These are phyloP conservation scores for Trinectes maculatus DNA, from an alignment of 2,113 vertebrate species.

Conservation along the genomic window DNA sequence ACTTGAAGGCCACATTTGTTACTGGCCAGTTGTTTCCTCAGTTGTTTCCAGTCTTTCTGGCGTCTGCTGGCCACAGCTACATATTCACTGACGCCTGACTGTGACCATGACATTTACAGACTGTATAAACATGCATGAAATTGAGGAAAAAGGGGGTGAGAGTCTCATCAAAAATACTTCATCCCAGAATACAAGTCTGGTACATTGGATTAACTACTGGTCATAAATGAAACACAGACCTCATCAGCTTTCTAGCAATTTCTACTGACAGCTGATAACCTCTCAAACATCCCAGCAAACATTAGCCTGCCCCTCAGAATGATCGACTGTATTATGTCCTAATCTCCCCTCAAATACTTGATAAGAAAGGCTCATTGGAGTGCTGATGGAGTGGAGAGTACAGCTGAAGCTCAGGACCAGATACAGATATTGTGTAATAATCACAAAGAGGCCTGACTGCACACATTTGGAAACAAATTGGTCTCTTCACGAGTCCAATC, in stretches of 20 bases:
- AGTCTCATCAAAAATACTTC: conserved; percentile 61
- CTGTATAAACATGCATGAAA: conserved; percentile 55
- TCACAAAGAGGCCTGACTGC: conserved; percentile 69
- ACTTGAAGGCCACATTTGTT: too few species aligned
- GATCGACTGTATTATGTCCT: conserved; percentile 75
- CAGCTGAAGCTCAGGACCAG: conserved; percentile 70
- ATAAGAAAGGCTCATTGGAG: conserved; percentile 80
- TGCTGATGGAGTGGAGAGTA: conserved; percentile 72
- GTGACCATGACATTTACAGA: conserved; percentile 43
- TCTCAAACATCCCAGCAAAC: conserved; percentile 68
- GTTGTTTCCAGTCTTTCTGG: neutral
- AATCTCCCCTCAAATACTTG: conserved; percentile 76
- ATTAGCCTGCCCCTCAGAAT: conserved; percentile 71
- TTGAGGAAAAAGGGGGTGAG: conserved; percentile 32
- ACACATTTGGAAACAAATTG: conserved; percentile 76
- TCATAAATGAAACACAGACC: conserved; percentile 71
- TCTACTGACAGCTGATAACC: conserved; percentile 75
- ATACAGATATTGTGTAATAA: conserved; percentile 74
- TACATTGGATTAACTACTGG: conserved; percentile 65
- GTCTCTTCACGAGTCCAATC: conserved; percentile 74
- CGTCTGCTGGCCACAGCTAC: neutral
- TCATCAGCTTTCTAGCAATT: conserved; percentile 74
- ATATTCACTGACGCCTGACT: neutral
- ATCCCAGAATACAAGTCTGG: conserved; percentile 59
- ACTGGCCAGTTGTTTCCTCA: too few species aligned